phyloP scores from a whole-genome alignment of 2,888 invertebrate species.

The Lycocerus yunnanus region DNA sequence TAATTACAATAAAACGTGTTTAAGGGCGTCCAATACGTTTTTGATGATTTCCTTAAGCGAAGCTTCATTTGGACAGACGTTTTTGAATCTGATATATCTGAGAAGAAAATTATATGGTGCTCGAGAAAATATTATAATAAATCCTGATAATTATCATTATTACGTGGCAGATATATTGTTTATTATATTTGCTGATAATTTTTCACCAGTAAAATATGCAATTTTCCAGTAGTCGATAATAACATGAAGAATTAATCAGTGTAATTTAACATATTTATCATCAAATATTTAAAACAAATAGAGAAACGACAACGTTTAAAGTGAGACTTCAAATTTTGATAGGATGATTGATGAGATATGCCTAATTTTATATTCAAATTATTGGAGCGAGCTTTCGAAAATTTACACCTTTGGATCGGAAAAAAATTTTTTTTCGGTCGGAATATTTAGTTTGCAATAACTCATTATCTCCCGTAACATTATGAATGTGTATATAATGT shows the following conservation, averaged over 20 bases:
- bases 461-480: background rate
- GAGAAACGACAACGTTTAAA: background rate
- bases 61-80: conserved; percentile 25
- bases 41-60: conserved; percentile 11
- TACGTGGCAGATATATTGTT: conserved; percentile 55
- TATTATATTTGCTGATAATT: conserved; percentile 58
- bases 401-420: background rate
- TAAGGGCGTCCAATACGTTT: conserved; percentile 27
- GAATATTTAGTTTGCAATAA: background rate
- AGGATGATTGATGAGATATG: background rate
- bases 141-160: conserved; percentile 58
- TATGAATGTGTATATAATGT: background rate
- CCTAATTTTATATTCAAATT: background rate
- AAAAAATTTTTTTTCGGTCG: background rate
- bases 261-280: conserved; percentile 18
- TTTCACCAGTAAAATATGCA: conserved; percentile 57
- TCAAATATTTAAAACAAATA: background rate
- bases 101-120: conserved; percentile 55
- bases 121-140: conserved; percentile 56
- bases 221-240: conserved; percentile 57
- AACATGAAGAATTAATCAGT: conserved; percentile 55
- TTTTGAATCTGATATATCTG: conserved; percentile 49
- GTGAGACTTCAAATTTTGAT: background rate
- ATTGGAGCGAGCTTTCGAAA: background rate
- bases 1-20: conserved; percentile 41